Conservation (phyloP, 2,888 invertebrate genomes). For the Pterostichus niger region DNA sequence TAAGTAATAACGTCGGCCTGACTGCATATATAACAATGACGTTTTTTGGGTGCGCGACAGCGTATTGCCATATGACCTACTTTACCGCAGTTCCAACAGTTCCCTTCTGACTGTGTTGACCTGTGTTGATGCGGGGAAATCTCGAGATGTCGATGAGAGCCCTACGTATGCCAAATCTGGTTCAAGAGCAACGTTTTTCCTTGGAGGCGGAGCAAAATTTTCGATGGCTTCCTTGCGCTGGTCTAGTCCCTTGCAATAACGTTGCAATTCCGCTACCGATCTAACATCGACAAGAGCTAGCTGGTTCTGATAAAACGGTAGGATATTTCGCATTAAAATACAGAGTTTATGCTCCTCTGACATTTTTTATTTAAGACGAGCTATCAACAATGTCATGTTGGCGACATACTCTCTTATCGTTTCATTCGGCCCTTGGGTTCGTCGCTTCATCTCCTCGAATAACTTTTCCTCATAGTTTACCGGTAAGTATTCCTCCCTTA, state of each 20-base stretch:
- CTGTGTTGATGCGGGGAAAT: background rate
- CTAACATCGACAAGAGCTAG: background rate
- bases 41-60: background rate
- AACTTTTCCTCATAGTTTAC: slow-evolving; percentile 30
- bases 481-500: background rate
- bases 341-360: slow-evolving; percentile 48
- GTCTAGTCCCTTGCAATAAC: background rate
- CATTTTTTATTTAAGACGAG: background rate
- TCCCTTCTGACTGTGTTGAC: background rate
- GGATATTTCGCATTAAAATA: background rate
- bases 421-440: slow-evolving; percentile 45
- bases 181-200: background rate
- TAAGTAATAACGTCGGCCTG: background rate
- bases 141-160: background rate
- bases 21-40: background rate
- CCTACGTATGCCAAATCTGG: slow-evolving; percentile 19
- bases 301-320: slow-evolving; percentile 8
- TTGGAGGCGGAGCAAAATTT: background rate
- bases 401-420: slow-evolving; percentile 15
- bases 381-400: background rate
- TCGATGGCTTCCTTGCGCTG: slow-evolving; percentile 23
- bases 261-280: background rate
- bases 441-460: slow-evolving; percentile 27
- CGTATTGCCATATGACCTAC: background rate
- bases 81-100: slow-evolving; percentile 46